Evolutionary conservation across 2,113 vertebrate genomes (phyloP), one percentile per base, ranked within the genome.

Genomic region (Myrmecobius fasciatus): DNA sequence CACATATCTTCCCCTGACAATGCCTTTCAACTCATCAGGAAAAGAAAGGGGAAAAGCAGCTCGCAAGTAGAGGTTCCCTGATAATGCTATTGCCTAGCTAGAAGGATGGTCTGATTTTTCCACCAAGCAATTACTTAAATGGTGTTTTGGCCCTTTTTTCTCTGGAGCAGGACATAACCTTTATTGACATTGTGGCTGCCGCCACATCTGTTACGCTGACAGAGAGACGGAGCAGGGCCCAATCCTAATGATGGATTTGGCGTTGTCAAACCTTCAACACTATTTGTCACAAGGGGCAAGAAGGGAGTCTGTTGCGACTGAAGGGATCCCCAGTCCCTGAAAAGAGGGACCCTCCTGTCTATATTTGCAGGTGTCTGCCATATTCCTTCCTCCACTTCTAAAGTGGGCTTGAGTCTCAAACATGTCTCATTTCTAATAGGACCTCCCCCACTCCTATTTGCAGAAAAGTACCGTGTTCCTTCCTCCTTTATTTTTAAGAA

Each of bases 151-250:
- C 75, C 96, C 93, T 75, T 94, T 95, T 97, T 94, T 83, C 95
- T 97, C 91, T 95, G 96, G 96, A 94, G 96, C 95, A 96, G 97
- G 89, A 49, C 83, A 0, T 92, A 96, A 97, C 95, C 94, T 98
- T 98, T 97, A 92, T 53, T 96, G 98, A 95, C 97, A 92, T 92
- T 31, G 94, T 94, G 96, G 95, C 95, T 96, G 91, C 94, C 83
- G 93, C 75, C 96, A 92, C 95, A 95, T 93, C 94, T 94, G 93
- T 97, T 95, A 96, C 93, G 24, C 91, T 96, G 96, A 96, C 83
- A 60, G 92, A 94, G 95, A 91, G 91, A 96, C 92, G 97, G 95
- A 95, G 60, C 90, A 60, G 36, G 46, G 91, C 52, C 36, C 1
- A 0, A 92, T 54, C 92, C 93, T 94, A 89, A 14, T 91, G 95